Conservation (phyloP, 2,797 vertebrate species). For the Lophotriccus pileatus region DNA sequence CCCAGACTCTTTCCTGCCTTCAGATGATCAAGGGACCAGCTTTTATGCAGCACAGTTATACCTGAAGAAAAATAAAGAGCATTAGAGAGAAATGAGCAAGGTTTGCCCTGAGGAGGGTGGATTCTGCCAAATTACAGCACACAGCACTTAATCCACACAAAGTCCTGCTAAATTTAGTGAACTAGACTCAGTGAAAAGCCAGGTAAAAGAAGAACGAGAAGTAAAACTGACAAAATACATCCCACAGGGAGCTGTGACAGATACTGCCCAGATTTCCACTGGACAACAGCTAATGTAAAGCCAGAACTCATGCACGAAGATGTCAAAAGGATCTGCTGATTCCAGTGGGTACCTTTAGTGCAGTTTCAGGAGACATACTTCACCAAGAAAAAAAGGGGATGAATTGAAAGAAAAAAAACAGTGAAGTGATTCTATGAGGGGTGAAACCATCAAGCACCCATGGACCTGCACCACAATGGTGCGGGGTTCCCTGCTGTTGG, state of each 20-base stretch:
- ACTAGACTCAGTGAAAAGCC: background rate
- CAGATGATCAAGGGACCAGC: background rate
- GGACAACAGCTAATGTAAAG: background rate
- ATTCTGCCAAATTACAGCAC: background rate
- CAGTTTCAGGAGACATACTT: background rate
- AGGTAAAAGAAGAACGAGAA: background rate
- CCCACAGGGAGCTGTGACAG: background rate
- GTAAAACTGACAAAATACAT: background rate
- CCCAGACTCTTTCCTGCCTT: background rate
- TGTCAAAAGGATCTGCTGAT: background rate
- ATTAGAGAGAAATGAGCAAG: background rate
- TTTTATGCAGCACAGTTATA: background rate
- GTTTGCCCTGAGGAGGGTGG: background rate
- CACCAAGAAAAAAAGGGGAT: background rate
- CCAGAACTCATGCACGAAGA: background rate
- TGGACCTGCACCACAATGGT: accelerated
- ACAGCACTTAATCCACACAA: background rate
- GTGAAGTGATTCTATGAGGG: background rate
- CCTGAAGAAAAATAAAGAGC: background rate
- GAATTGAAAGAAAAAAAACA: background rate
- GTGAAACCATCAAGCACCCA: background rate
- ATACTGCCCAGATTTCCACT: background rate
- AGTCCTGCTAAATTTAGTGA: background rate
- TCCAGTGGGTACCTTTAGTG: background rate
- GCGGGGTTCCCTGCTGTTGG: background rate